Evolutionary conservation across 2,888 invertebrate genomes (phyloP).

Genomic region (Zygogramma bicolorata): DNA sequence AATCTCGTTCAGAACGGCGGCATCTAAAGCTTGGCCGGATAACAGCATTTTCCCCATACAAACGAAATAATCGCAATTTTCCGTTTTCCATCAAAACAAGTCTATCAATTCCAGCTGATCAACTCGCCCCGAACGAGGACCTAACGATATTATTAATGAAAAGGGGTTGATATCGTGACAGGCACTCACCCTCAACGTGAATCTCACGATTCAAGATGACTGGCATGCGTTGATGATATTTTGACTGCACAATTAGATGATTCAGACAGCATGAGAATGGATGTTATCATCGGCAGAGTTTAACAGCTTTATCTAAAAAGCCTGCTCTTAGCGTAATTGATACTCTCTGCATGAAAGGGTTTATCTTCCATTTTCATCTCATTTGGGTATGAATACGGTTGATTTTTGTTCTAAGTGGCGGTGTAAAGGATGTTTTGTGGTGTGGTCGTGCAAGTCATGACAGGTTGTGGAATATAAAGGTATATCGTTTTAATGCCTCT

Average conservation of each 20-base stretch:
- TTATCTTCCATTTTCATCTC: constrained; percentile 25
- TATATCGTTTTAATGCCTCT: not conserved
- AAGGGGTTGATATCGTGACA: constrained; percentile 39
- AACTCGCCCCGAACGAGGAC: constrained; percentile 17
- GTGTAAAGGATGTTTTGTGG: not conserved
- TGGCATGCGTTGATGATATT: constrained; percentile 45
- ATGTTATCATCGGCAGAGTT: constrained; percentile 22
- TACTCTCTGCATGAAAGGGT: constrained; percentile 16
- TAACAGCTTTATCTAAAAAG: constrained; percentile 22
- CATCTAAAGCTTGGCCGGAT: not conserved
- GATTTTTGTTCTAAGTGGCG: not conserved
- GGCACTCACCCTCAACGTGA: constrained; percentile 32
- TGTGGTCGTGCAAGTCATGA: not conserved
- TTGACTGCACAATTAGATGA: constrained; percentile 37
- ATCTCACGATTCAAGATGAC: constrained; percentile 39
- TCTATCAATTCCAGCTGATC: constrained; percentile 21
- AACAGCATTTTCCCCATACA: not conserved
- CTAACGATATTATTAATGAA: constrained; percentile 36
- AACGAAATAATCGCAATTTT: constrained; percentile 20
- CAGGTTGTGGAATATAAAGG: not conserved
- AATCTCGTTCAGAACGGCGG: not conserved
- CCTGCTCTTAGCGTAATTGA: constrained; percentile 27
- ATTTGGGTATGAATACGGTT: constrained; percentile 19
- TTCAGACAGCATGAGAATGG: constrained; percentile 22
- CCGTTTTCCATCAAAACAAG: constrained; percentile 24